Evolutionary conservation across 2,113 vertebrate species (phyloP), one percentile per base, ranked within the genome.

Genomic region (Dendrocopos noguchii): DNA sequence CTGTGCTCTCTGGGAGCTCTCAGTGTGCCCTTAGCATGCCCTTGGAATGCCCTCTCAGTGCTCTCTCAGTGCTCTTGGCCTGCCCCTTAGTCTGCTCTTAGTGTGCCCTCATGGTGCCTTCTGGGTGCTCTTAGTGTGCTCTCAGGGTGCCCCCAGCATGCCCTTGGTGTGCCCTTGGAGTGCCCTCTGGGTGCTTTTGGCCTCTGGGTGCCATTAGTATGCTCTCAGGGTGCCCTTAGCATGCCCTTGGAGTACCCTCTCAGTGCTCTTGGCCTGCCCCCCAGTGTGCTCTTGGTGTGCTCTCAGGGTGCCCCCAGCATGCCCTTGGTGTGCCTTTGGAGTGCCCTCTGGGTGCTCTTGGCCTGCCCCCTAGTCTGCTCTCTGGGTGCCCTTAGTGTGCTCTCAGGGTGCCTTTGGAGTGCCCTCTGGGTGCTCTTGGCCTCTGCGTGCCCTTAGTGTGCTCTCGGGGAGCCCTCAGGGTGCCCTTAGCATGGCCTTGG

Each of bases 1-100:
- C 29, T 18, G 2, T 53, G 57, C 4, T 1, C 3, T 5, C 13
- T 3, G 27, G 12, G 1, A 31, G 20, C 12, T 2, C 24, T 15
- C 77, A 1, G 17, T 6, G 1, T 59, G 61, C 24, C 29, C 19
- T 33, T 13, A 21, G n/a, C 12, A 7, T 22, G 20, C 19, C 19
- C 31, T 21, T 12, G 18, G 28, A 15, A 15, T 57, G 56, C 15
- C 56, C n/a, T n/a, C n/a, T n/a, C n/a, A n/a, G 34, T 36, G 34
- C 34, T 9, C 34, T 36, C 18, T 19, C 10, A n/a, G 15, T 29
- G 56, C 29, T 17, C 29, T 31, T 57, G 16, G 28, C 8, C 3
- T 31, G 56, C 15, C 56, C 28, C 10, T n/a, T 57, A 18, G 28
- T 18, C 9, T 31, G 28, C 27, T 15, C 56, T 31, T 14, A 27